Base-by-base conservation (phyloP, 2,797 vertebrate species). In the Hipposideros larvatus region DNA sequence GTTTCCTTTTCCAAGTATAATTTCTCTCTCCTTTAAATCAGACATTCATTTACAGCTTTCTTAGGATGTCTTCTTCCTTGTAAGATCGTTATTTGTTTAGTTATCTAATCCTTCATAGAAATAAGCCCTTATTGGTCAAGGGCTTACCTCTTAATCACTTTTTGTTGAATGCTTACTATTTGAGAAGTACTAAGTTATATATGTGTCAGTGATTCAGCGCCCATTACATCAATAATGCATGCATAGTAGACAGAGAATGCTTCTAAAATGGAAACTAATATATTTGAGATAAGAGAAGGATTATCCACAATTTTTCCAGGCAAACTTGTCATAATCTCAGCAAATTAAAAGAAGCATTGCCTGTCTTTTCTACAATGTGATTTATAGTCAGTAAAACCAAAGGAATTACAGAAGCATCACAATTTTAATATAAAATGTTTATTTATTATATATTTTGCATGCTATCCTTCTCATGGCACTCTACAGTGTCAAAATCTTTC, bases 401-500 rank as follows among this genome's bases (percentile, higher is more conserved):
- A 85, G 57, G 11, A 96, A 89, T 90, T 57, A 46, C 28, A 48
- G 14, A 92, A 78, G 0, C 74, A 70, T 75, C 84, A 48, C 11
- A 73, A n/a, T 80, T 91, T 92, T 74, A 89, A 53, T 88, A 51
- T 46, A 66, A 87, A 88, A 73, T 65, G 90, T 63, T 87, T 94
- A 83, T 66, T 66, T 66, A 61, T 80, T 63, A 65, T 63, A 63
- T 34, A 68, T 91, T 53, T 89, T 83, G 4, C 51, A 74, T 51
- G 68, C 16, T 91, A 21, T 1, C n/a, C 91, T 90, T 79, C n/a
- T 85, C 28, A 65, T 37, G 3, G 26, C 90, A 37, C 14, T 63
- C 26, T 66, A 48, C 9, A 79, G 89, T 79, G 46, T 82, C 46
- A 77, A 87, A 89, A 94, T 96, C 28, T 87, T 96, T 88, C 77